These are phyloP conservation scores for Ciconia maguari DNA, from an alignment of 2,113 vertebrate genomes.

Conservation along the genomic window DNA sequence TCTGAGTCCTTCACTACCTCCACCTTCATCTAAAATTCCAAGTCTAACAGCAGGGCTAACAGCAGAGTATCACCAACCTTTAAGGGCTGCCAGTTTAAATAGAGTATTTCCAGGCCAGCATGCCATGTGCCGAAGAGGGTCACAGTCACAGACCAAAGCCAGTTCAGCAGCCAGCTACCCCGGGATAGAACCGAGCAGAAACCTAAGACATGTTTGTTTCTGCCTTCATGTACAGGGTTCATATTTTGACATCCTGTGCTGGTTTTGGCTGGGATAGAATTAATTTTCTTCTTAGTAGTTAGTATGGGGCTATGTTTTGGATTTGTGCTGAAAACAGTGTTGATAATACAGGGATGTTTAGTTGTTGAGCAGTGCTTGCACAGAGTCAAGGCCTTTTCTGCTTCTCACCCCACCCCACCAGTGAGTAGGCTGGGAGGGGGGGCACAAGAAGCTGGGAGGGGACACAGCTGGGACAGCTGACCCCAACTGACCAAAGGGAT, in stretches of 20 bases:
- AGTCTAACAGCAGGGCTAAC: neutral
- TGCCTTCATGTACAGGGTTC: neutral
- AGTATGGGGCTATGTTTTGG: too few relatives aligned
- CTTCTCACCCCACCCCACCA: too few relatives aligned
- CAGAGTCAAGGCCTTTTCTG: too few relatives aligned
- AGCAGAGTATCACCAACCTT: neutral
- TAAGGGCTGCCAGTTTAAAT: neutral
- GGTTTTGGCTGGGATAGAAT: too few relatives aligned
- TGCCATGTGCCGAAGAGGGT: neutral
- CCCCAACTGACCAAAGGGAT: too few relatives aligned
- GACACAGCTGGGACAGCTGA: too few relatives aligned
- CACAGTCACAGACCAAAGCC: neutral
- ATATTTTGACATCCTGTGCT: neutral
- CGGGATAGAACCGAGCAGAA: neutral
- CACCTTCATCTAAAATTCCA: neutral
- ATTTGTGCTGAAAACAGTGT: too few relatives aligned
- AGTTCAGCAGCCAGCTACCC: neutral
- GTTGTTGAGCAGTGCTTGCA: too few relatives aligned
- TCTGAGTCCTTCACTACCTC: neutral
- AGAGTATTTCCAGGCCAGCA: neutral
- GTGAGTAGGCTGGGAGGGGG: too few relatives aligned
- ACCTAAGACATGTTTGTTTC: neutral
- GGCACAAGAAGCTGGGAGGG: too few relatives aligned
- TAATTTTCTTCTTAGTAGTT: too few relatives aligned
- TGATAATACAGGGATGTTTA: too few relatives aligned